Evolutionary conservation across 1,140 invertebrate genomes (phyloP).

Genomic region (Drosophila repletoides): DNA sequence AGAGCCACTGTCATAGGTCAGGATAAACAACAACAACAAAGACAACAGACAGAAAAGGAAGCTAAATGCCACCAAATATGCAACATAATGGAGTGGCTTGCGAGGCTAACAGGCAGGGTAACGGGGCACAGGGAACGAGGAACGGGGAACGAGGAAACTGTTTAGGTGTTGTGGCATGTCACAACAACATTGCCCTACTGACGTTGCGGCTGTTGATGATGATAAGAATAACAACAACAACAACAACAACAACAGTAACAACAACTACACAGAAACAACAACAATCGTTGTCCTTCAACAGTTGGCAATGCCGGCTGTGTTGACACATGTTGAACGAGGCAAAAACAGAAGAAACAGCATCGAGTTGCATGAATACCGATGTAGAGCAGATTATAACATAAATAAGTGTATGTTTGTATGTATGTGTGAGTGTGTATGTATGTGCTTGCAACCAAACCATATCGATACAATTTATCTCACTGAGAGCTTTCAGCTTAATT

Average conservation of each 20-base stretch:
- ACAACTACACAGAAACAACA: conserved; percentile 20
- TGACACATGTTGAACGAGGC: conserved; percentile 59
- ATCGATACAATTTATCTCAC: too few relatives aligned
- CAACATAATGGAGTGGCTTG: conserved; percentile 52
- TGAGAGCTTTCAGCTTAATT: too few relatives aligned
- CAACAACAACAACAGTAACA: conserved; percentile 20
- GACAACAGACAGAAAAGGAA: conserved; percentile 8
- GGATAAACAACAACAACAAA: conserved; percentile 15
- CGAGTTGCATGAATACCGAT: neutral
- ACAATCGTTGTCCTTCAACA: conserved; percentile 50
- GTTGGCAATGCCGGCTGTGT: conserved; percentile 45
- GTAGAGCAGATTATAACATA: neutral
- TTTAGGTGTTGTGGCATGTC: conserved; percentile 57
- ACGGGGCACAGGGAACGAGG: neutral
- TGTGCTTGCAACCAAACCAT: too few relatives aligned
- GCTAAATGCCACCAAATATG: conserved; percentile 74
- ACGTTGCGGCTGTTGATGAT: conserved; percentile 12
- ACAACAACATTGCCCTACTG: conserved; percentile 54
- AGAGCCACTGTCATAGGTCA: conserved; percentile 41
- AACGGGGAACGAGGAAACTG: neutral
- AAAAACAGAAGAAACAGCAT: neutral
- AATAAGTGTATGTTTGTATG: neutral
- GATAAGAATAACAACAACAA: conserved; percentile 45
- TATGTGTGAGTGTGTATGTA: too few relatives aligned
- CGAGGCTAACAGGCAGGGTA: conserved; percentile 11